A percentile compares a stretch with the other conserved stretches of the same genome.
These are phyloP conservation scores for Trileptium ribeirensis DNA, from an alignment of 2,888 invertebrate species.

Conservation along the genomic window DNA sequence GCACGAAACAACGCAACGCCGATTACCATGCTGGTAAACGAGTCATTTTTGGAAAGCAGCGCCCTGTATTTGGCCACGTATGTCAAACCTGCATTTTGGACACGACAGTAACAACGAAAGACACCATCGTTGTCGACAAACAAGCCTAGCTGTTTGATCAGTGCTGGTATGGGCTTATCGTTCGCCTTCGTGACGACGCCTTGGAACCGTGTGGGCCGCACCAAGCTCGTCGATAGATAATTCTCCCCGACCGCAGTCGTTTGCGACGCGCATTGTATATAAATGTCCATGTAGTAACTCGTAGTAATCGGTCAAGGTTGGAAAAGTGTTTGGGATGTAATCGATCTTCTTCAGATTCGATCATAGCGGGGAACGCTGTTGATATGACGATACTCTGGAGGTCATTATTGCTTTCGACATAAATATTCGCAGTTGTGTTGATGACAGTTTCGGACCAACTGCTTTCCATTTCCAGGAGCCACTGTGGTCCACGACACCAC, in stretches of 20 bases:
- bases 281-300: background rate
- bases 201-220: background rate
- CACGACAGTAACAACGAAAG: background rate
- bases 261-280: background rate
- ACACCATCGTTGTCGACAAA: background rate
- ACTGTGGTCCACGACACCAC: conserved; percentile 42
- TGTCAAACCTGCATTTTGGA: conserved; percentile 5
- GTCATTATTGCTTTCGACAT: background rate
- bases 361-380: background rate
- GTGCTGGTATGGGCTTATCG: background rate
- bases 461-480: conserved; percentile 21
- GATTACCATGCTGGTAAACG: background rate
- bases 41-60: conserved; percentile 8
- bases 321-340: background rate
- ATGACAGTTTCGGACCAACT: background rate
- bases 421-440: background rate
- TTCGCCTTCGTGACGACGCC: no score
- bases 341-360: background rate
- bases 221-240: background rate
- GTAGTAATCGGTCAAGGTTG: background rate
- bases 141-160: background rate
- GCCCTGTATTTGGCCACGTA: background rate
- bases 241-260: background rate
- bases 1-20: background rate
- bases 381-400: background rate